Evolutionary conservation across 53 echinoderm and acorn worm species (phyloP), one percentile per base, ranked within the genome.

Genomic region (Holothuria leucospilota): DNA sequence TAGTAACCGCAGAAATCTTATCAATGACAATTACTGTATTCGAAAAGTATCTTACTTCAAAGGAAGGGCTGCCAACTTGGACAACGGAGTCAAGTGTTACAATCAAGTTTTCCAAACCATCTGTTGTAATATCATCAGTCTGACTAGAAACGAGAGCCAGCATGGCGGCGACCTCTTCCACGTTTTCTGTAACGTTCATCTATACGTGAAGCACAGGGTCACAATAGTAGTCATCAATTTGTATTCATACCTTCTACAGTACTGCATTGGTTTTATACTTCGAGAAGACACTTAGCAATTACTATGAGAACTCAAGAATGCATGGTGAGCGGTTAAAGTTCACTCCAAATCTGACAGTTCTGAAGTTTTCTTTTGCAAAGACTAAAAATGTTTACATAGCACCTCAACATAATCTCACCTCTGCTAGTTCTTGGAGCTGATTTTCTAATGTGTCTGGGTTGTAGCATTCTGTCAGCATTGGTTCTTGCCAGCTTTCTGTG

Each of bases 151-250:
- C 39, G 56, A 80, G 13, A 10, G 59, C 59, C 2, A 80, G 29
- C 61, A 29, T 60, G 38, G 20, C 38, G 59, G 53, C 34, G 39
- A 80, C 80, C 18, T 80, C 80, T 61, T 28, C 61, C 2, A 80
- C 80, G 59, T 80, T 80, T 20, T 80, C 80, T 12, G 60, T 80
- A 59, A 80, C 61, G 15, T 80, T 80, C 80, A 39, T 80, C 80
- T 80, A 10, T 62, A 16, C 13, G 61, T 6, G 56, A 16, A 56
- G 49, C 56, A 56, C 18, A 56, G 3, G 46, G 11, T 46, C 8
- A 7, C 8, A 46, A 46, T 46, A 46, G 11, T 8, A 7, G 0
- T 46, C 46, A 7, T 46, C 46, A 9, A 46, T 46, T 2, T 46
- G 46, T 46, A n/a, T n/a, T n/a, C n/a, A 34, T 34, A 34, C 34